These are phyloP conservation scores for Linepithema humile DNA, from an alignment of 1,140 invertebrate species.

Conservation along the genomic window DNA sequence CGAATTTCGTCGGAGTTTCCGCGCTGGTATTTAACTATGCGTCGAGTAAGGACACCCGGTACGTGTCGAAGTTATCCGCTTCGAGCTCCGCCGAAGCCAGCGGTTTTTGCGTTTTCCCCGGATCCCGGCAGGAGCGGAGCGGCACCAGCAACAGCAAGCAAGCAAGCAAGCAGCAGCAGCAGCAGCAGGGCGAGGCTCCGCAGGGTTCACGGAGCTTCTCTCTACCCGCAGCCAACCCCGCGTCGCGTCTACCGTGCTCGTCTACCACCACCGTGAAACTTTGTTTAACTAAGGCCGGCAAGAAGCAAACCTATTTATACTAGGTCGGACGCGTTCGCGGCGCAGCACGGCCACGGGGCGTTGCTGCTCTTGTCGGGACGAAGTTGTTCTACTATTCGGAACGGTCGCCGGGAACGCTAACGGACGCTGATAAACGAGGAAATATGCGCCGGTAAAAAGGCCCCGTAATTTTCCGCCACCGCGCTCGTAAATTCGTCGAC, in stretches of 20 bases:
- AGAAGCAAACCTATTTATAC: conserved; percentile 83
- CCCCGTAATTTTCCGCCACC: conserved; percentile 31
- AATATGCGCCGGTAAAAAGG: conserved; percentile 49
- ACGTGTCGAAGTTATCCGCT: conserved; percentile 70
- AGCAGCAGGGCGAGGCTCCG: conserved; percentile 61
- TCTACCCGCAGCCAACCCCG: conserved; percentile 64
- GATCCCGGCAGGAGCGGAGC: conserved; percentile 65
- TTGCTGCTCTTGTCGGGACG: conserved; percentile 44
- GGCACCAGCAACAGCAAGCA: conserved; percentile 53
- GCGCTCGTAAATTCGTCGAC: conserved; percentile 11
- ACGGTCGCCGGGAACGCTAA: conserved; percentile 54
- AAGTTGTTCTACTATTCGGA: conserved; percentile 26
- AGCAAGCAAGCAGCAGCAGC: conserved; percentile 25
- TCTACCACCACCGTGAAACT: conserved; percentile 73
- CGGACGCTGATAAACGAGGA: conserved; percentile 63
- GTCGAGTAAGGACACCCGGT: conserved; percentile 71
- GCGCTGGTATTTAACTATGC: conserved; percentile 23
- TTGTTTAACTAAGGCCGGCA: conserved; percentile 82
- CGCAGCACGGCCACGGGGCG: conserved; percentile 55
- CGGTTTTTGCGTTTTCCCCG: conserved; percentile 81
- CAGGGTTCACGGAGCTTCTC: conserved; percentile 75
- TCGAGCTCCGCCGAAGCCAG: conserved; percentile 75
- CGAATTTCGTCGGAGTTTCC: too few species aligned
- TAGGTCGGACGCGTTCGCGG: conserved; percentile 78
- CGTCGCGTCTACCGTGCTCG: conserved; percentile 17